Evolutionary conservation across 2,113 vertebrate species (phyloP).

Genomic region (Callospermophilus lateralis): DNA sequence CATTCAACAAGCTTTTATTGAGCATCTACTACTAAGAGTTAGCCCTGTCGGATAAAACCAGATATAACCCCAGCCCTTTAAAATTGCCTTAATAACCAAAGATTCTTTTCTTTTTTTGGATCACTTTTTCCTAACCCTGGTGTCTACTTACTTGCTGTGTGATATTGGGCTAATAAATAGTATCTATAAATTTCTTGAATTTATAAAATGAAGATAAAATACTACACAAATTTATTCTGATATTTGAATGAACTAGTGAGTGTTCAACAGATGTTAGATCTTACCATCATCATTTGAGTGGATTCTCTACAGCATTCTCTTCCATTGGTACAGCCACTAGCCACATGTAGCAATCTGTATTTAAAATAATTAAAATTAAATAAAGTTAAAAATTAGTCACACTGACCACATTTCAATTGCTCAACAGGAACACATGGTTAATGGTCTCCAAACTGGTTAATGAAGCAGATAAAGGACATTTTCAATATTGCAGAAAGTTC

Average conservation of each 20-base stretch:
- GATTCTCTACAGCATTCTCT: neutral
- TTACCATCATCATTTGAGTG: neutral
- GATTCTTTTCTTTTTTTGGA: neutral
- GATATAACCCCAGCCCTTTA: neutral
- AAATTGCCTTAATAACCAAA: neutral
- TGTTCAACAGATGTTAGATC: neutral
- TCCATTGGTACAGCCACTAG: neutral
- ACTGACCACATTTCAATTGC: neutral
- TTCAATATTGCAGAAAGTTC: neutral
- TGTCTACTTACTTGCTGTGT: neutral
- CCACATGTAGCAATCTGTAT: neutral
- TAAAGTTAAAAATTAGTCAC: neutral
- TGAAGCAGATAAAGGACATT: neutral
- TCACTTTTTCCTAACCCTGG: neutral
- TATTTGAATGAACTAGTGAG: neutral
- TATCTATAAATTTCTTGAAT: neutral
- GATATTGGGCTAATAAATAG: neutral
- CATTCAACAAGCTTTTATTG: conserved; percentile 40
- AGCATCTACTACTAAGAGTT: neutral
- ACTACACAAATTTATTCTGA: neutral
- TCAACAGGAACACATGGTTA: neutral
- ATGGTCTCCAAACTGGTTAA: too few relatives aligned
- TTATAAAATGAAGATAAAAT: neutral
- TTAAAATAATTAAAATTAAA: conserved; percentile 30
- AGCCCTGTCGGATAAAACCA: neutral